These are phyloP conservation scores for Euwallacea similis DNA, from an alignment of 1,140 invertebrate genomes.

Conservation along the genomic window DNA sequence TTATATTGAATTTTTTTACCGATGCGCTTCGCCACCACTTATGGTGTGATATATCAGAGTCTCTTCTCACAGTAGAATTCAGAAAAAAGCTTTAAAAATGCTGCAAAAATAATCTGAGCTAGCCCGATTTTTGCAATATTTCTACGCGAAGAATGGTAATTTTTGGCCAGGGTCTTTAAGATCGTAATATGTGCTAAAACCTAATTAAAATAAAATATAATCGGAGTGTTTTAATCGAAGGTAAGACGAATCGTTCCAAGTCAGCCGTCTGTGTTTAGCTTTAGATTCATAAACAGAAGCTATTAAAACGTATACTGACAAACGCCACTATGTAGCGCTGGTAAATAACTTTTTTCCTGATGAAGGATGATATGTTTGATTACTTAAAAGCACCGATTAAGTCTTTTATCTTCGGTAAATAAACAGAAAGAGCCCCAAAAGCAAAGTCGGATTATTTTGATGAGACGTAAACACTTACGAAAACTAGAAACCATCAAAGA, in stretches of 20 bases:
- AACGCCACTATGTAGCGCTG: conserved; percentile 29
- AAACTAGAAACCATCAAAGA: conserved; percentile 49
- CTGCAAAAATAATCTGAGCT: too few species aligned
- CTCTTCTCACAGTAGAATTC: too few species aligned
- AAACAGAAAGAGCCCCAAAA: conserved; percentile 41
- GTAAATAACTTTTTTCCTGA: conserved; percentile 39
- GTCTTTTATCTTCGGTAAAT: conserved; percentile 50
- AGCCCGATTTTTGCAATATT: too few species aligned
- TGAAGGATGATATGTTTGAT: conserved; percentile 49
- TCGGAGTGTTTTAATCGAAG: conserved; percentile 22
- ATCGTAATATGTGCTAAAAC: too few species aligned
- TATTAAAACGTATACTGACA: conserved; percentile 39
- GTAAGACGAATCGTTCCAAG: conserved; percentile 11
- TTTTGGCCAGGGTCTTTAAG: too few species aligned
- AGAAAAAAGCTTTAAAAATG: too few species aligned
- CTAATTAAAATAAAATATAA: not conserved
- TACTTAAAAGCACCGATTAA: conserved; percentile 50
- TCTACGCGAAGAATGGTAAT: too few species aligned
- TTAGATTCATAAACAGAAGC: conserved; percentile 34
- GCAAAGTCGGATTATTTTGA: conserved; percentile 48
- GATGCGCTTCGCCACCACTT: too few species aligned
- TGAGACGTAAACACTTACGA: conserved; percentile 47
- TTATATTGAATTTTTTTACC: too few species aligned
- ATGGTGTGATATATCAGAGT: too few species aligned
- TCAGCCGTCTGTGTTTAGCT: conserved; percentile 31